Evolutionary conservation across 2,888 invertebrate genomes (phyloP), one percentile per base, ranked within the genome.

Genomic region (Lithophane ornitopus): DNA sequence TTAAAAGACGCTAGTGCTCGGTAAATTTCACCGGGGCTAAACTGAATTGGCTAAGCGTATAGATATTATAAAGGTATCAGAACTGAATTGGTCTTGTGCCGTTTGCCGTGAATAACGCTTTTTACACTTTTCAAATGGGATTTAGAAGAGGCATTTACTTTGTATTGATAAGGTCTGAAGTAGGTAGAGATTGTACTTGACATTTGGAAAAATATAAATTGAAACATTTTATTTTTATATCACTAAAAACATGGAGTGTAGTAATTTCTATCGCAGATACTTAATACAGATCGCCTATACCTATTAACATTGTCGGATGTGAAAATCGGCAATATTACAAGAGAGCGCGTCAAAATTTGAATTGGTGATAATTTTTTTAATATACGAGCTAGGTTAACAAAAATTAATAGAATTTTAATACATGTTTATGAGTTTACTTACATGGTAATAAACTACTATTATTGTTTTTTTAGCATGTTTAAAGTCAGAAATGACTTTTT

Each of bases 51-150:
- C 39, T 16, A 59, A 39, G 3, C 28, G 59, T 70, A 56, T 58
- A 49, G 70, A 74, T 56, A 44, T 70, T 62, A 65, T 54, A 56
- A n/a, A 70, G 22, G 56, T 69, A 41, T 76, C 39, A 34, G 19
- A 26, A 3, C 56, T 44, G 41, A 78, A 74, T 59, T 41, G 61
- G 22, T 63, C 22, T 74, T n/a, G 14, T 54, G 44, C 34, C 11
- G 9, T 74, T 49, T 49, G 34, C 46, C 14, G 66, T 74, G 28
- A 65, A 65, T 59, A 28, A 34, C 80, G 58, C 26, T 52, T 19
- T 49, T 41, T 26, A 74, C 2, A 34, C 46, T 62, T 73, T 80
- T 44, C 6, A 62, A 74, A 34, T 74, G 22, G 14, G 19, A 56
- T 46, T 59, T 44, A 49, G 41, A 28, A 76, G 14, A 59, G 16